Percentiles rank a stretch among this genome's conserved stretches.
phyloP scores from a whole-genome alignment of 1,140 invertebrate species.

The Temnothorax longispinosus region DNA sequence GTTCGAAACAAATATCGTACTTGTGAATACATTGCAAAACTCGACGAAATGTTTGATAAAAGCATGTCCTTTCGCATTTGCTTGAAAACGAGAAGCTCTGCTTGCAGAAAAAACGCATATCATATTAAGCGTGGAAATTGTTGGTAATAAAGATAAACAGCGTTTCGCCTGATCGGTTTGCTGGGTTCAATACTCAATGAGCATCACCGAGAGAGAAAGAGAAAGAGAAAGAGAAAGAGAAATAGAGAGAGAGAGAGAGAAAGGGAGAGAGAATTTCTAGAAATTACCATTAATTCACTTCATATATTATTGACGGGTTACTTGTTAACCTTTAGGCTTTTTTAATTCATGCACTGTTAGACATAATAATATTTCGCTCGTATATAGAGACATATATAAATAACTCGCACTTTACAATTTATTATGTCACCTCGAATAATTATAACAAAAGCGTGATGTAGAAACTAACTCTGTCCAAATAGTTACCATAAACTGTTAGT shows the following conservation, averaged over 20 bases:
- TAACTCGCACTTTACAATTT: neutral
- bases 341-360: neutral
- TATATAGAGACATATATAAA: neutral
- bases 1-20: conserved; percentile 56
- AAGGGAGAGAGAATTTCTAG: neutral
- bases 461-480: neutral
- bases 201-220: neutral
- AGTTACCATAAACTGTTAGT: neutral
- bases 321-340: conserved; percentile 6
- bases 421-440: neutral
- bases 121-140: conserved; percentile 9
- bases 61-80: neutral
- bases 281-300: neutral
- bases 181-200: neutral
- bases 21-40: conserved; percentile 9
- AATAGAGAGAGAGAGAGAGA: too few species aligned
- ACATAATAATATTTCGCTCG: neutral
- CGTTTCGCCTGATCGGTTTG: neutral
- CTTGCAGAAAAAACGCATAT: neutral
- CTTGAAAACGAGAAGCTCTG: neutral
- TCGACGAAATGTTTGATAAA: neutral
- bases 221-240: too few species aligned
- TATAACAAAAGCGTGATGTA: neutral
- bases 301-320: neutral
- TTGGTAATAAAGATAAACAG: neutral